Conservation (phyloP, 2,113 vertebrate species). For the Oceanites oceanicus region DNA sequence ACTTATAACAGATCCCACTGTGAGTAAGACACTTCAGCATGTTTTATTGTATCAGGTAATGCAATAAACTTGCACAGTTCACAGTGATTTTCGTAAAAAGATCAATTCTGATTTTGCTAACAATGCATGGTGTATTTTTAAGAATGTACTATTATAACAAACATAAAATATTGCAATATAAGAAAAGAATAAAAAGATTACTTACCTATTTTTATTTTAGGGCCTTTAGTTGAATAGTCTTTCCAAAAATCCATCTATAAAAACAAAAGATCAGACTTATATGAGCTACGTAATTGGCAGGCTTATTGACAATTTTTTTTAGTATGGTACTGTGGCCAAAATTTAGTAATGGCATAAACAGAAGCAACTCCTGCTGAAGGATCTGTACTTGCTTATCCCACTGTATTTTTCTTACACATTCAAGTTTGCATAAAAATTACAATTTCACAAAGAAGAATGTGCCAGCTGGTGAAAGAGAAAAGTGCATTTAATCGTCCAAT, state of each 20-base stretch:
- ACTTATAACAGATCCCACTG: not conserved
- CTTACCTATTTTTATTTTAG: slow-evolving; percentile 76
- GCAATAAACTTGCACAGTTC: not conserved
- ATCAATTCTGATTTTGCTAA: not conserved
- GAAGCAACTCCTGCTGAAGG: not conserved
- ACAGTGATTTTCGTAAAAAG: not conserved
- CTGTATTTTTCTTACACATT: not conserved
- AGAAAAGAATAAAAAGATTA: not conserved
- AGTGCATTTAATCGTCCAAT: not conserved
- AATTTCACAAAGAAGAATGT: not conserved
- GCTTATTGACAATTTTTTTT: not conserved
- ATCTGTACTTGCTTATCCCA: not conserved
- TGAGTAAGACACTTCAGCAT: not conserved
- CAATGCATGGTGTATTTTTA: not conserved
- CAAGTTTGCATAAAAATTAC: not conserved
- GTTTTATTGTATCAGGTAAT: not conserved
- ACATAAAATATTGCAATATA: not conserved
- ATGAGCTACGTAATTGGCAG: not conserved
- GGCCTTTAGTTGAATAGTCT: slow-evolving; percentile 72
- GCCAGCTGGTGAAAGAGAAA: not conserved
- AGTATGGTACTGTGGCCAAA: not conserved
- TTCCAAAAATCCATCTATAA: slow-evolving; percentile 88
- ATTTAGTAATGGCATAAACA: not conserved
- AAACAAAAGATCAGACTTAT: not conserved
- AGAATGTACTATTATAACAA: not conserved